A percentile compares a stretch with the other conserved stretches of the same genome.
phyloP scores from a whole-genome alignment of 2,113 vertebrate species.

The Brachionichthys hirsutus region DNA sequence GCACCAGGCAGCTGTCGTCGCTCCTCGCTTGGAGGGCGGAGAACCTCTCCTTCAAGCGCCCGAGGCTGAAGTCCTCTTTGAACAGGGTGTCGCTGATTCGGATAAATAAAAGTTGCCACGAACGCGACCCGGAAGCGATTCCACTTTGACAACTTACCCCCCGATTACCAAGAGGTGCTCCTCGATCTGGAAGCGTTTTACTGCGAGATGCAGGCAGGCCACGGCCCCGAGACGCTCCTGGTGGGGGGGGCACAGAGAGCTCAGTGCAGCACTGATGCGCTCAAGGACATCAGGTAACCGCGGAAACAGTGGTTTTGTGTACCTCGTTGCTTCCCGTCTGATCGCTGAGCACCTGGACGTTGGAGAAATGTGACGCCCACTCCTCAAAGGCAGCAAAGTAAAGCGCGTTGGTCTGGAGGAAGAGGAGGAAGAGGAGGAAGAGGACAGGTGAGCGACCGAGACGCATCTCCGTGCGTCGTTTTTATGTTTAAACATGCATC shows the following conservation, averaged over 20 bases:
- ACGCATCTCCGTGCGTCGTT: no score
- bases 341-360: conserved; percentile 76
- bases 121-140: no score
- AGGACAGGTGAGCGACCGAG: not conserved
- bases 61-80: conserved; percentile 82
- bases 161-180: conserved; percentile 78
- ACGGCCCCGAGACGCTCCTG: conserved; percentile 81
- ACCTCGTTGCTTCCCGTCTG: conserved; percentile 79
- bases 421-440: no score
- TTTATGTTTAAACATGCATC: no score
- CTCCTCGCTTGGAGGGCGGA: conserved; percentile 50
- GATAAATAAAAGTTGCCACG: no score
- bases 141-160: conserved; percentile 64
- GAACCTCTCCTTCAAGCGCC: conserved; percentile 60
- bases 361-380: conserved; percentile 74
- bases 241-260: not conserved
- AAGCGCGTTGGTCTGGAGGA: conserved; percentile 77
- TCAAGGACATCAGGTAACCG: not conserved
- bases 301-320: not conserved
- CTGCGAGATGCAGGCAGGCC: conserved; percentile 75
- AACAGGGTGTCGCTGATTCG: conserved; percentile 80
- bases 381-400: conserved; percentile 73
- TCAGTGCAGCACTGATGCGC: not conserved
- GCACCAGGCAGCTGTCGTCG: conserved; percentile 69
- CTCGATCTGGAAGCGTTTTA: conserved; percentile 75